Conservation (phyloP, 2,888 invertebrate genomes). For the Agonopterix alstromeriana region DNA sequence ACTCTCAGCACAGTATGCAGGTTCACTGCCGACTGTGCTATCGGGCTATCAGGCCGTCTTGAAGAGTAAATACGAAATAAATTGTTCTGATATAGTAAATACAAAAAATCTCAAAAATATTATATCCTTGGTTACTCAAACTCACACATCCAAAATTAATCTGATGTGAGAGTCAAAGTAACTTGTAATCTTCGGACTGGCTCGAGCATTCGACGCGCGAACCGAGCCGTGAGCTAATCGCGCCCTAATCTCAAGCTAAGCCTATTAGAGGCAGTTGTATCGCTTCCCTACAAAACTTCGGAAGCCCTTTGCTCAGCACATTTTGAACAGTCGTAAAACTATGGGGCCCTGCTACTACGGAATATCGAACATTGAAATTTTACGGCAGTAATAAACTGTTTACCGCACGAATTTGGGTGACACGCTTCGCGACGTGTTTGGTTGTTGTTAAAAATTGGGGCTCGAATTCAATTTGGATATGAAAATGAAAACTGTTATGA, state of each 20-base stretch:
- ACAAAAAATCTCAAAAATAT: background rate
- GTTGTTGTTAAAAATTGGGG: constrained; percentile 26
- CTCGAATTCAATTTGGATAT: constrained; percentile 7
- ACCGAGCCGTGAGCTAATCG: constrained; percentile 66
- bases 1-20: too few relatives aligned
- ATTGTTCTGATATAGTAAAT: too few relatives aligned
- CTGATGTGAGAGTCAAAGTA: constrained; percentile 54
- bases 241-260: constrained; percentile 71
- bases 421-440: constrained; percentile 13
- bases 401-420: constrained; percentile 40
- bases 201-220: constrained; percentile 47
- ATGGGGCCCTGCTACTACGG: constrained; percentile 41
- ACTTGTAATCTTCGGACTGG: constrained; percentile 56
- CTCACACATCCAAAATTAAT: constrained; percentile 34
- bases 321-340: constrained; percentile 64
- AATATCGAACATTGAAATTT: constrained; percentile 65
- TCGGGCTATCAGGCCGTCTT: too few relatives aligned
- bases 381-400: constrained; percentile 52
- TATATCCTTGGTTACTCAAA: constrained; percentile 4
- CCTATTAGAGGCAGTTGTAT: constrained; percentile 73
- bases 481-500: background rate
- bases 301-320: constrained; percentile 68
- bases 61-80: too few relatives aligned
- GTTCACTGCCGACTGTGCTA: too few relatives aligned
- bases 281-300: constrained; percentile 73